phyloP scores from a whole-genome alignment of 1,140 invertebrate species.

The Drosophila hydei region DNA sequence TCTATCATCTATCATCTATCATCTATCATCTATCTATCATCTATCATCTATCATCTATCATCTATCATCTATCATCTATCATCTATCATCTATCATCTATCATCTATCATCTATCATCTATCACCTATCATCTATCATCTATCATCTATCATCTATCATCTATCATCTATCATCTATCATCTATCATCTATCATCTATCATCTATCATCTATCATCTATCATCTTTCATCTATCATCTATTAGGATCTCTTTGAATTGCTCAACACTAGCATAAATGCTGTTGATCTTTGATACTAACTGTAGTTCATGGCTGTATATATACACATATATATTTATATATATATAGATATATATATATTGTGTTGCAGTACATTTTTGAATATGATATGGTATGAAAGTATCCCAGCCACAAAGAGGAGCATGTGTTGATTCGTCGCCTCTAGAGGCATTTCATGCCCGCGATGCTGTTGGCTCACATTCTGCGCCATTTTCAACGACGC shows the following conservation, averaged over 20 bases:
- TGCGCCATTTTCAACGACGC: constrained; percentile 17
- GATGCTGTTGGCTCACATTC: constrained; percentile 9
- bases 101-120: too few species aligned
- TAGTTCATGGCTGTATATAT: background rate
- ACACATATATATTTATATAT: background rate
- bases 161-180: too few species aligned
- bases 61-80: too few species aligned
- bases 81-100: too few species aligned
- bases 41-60: too few species aligned
- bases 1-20: background rate
- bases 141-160: too few species aligned
- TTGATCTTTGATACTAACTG: background rate
- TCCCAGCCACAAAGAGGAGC: constrained; percentile 10
- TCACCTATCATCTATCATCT: too few species aligned
- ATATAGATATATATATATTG: background rate
- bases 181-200: too few species aligned
- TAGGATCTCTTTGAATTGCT: too few species aligned
- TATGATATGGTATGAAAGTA: constrained; percentile 6
- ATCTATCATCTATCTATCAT: background rate
- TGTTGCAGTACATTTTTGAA: background rate
- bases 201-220: too few species aligned
- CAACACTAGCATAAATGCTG: too few species aligned
- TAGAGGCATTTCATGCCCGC: constrained; percentile 31
- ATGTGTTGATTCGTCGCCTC: constrained; percentile 31
- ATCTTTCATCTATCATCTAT: too few species aligned